These are phyloP conservation scores for Piaya cayana DNA, from an alignment of 2,113 vertebrate species.

Conservation along the genomic window DNA sequence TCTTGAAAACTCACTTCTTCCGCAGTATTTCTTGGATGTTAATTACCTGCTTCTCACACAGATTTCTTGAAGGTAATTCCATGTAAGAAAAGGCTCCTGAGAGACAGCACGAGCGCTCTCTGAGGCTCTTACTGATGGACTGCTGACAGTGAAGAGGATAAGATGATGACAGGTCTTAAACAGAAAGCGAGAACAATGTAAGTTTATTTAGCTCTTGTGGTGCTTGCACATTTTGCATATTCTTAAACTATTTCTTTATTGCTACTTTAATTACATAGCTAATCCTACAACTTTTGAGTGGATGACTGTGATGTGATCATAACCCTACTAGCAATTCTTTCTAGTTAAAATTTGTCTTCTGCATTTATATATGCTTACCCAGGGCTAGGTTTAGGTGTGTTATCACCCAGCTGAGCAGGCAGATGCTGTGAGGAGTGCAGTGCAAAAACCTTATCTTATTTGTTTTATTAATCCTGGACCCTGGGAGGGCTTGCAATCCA, in stretches of 20 bases:
- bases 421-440: background rate
- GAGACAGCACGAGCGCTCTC: background rate
- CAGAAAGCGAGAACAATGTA: background rate
- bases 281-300: background rate
- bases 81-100: background rate
- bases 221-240: background rate
- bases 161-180: background rate
- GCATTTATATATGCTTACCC: background rate
- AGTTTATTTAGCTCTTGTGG: background rate
- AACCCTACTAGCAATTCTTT: background rate
- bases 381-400: background rate
- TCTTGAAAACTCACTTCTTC: background rate
- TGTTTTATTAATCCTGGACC: slow-evolving; percentile 17
- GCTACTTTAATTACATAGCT: background rate
- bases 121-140: background rate
- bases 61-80: background rate
- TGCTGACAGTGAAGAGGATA: background rate
- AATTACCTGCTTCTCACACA: background rate
- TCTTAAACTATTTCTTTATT: background rate
- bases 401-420: background rate
- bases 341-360: slow-evolving; percentile 20
- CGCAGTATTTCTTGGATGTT: background rate
- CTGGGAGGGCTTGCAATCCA: background rate
- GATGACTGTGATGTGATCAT: slow-evolving; percentile 19
- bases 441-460: background rate